Conservation (phyloP, 2,888 invertebrate genomes). For the Mystacides longicornis region DNA sequence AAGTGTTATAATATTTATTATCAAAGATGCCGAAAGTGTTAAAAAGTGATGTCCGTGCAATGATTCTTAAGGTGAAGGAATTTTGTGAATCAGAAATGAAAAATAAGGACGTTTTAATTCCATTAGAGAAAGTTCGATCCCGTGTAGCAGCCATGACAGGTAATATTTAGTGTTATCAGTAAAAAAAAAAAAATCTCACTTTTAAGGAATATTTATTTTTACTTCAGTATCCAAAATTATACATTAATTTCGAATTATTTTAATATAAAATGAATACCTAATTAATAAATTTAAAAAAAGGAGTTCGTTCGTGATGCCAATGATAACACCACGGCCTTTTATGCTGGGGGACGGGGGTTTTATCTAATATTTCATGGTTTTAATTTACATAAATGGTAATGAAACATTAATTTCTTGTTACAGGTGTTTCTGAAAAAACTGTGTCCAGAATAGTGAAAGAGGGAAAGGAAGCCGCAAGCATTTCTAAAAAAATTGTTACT, state of each 20-base stretch:
- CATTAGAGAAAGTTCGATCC: not conserved
- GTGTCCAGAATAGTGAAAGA: not conserved
- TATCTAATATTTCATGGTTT: not conserved
- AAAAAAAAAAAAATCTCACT: not conserved
- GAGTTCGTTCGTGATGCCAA: not conserved
- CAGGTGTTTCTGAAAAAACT: slow-evolving; percentile 7
- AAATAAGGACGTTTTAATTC: not conserved
- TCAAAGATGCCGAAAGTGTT: not conserved
- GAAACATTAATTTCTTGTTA: not conserved
- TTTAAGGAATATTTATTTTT: not conserved
- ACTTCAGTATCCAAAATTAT: not conserved
- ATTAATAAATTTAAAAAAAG: too few relatives aligned
- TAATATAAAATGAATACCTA: not conserved
- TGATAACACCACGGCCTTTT: too few relatives aligned
- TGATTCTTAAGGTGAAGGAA: not conserved
- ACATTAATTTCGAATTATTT: not conserved
- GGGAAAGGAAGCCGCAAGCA: not conserved
- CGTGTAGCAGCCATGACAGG: not conserved
- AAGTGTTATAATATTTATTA: not conserved
- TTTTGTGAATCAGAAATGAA: not conserved
- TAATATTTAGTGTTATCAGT: not conserved
- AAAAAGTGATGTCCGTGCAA: not conserved
- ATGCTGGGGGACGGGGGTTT: not conserved
- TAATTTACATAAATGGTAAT: not conserved
- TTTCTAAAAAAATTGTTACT: not conserved